Percentiles rank a stretch among this genome's conserved stretches.
These are phyloP conservation scores for Arbacia lixula DNA, from an alignment of 53 echinoderm and acorn worm genomes.

Conservation along the genomic window DNA sequence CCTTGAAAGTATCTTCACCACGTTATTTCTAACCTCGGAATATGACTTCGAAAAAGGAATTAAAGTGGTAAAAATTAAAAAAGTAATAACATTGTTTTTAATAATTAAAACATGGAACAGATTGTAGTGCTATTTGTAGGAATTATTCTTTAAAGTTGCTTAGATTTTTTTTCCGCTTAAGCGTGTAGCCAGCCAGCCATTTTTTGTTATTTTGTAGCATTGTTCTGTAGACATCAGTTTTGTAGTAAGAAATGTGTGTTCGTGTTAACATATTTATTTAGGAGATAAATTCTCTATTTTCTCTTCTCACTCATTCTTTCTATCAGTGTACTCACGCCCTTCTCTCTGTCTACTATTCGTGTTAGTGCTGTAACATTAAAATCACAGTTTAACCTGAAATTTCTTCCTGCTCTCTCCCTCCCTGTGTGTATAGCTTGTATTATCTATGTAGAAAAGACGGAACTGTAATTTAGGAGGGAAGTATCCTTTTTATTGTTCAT, in stretches of 20 bases:
- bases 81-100: not conserved
- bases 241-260: not conserved
- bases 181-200: slow-evolving; percentile 34
- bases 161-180: slow-evolving; percentile 30
- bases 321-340: not conserved
- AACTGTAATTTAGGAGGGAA: not conserved
- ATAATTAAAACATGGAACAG: slow-evolving; percentile 13
- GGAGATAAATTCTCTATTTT: not conserved
- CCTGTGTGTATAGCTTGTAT: slow-evolving; percentile 28
- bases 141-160: slow-evolving; percentile 36
- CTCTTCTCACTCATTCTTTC: not conserved
- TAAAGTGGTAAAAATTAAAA: not conserved
- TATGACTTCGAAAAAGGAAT: slow-evolving; percentile 12
- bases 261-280: not conserved
- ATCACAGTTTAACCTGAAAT: slow-evolving; percentile 6
- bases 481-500: slow-evolving; percentile 2
- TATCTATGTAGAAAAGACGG: slow-evolving; percentile 28
- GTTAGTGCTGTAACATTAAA: slow-evolving; percentile 40
- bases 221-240: not conserved
- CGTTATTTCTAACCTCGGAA: not conserved
- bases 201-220: slow-evolving; percentile 28
- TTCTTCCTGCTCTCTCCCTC: slow-evolving; percentile 27
- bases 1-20: not conserved
- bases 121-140: slow-evolving; percentile 55
- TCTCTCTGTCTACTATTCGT: slow-evolving; percentile 5